phyloP scores from a whole-genome alignment of 2,888 invertebrate species.

The Microchrysa polita region DNA sequence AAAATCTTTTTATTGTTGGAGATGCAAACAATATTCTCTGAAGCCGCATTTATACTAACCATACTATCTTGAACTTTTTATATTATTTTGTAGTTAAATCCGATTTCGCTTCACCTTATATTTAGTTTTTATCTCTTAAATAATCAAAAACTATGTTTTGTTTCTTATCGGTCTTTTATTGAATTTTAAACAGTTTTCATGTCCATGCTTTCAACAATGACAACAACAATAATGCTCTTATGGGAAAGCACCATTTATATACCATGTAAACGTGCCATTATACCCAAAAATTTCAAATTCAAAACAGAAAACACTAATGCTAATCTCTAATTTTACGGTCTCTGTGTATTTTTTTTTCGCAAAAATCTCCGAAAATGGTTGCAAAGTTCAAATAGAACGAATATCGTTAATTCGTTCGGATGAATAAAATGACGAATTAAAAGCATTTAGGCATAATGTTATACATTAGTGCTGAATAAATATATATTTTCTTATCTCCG shows the following conservation, averaged over 20 bases:
- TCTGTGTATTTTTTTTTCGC: slow-evolving; percentile 22
- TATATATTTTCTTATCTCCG: neutral
- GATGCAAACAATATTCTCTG: neutral
- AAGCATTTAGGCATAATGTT: slow-evolving; percentile 12
- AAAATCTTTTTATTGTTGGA: slow-evolving; percentile 2
- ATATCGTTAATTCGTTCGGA: neutral
- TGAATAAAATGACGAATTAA: neutral
- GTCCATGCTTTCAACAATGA: too few species aligned
- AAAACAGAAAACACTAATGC: neutral
- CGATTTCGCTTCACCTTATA: too few species aligned
- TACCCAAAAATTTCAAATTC: too few species aligned
- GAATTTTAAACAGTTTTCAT: too few species aligned
- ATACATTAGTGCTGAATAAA: slow-evolving; percentile 26
- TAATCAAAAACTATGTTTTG: too few species aligned
- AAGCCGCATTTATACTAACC: neutral
- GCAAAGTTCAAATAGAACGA: slow-evolving; percentile 13
- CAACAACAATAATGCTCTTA: too few species aligned
- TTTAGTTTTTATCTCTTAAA: too few species aligned
- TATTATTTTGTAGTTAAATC: too few species aligned
- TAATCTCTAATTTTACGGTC: slow-evolving; percentile 43
- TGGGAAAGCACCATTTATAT: too few species aligned
- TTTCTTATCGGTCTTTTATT: too few species aligned
- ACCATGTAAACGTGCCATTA: too few species aligned
- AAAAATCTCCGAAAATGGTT: slow-evolving; percentile 31
- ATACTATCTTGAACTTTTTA: too few species aligned